A percentile compares a stretch with the other conserved stretches of the same genome.
Conservation (phyloP, 1,140 invertebrate species). For the Megathymus violae region DNA sequence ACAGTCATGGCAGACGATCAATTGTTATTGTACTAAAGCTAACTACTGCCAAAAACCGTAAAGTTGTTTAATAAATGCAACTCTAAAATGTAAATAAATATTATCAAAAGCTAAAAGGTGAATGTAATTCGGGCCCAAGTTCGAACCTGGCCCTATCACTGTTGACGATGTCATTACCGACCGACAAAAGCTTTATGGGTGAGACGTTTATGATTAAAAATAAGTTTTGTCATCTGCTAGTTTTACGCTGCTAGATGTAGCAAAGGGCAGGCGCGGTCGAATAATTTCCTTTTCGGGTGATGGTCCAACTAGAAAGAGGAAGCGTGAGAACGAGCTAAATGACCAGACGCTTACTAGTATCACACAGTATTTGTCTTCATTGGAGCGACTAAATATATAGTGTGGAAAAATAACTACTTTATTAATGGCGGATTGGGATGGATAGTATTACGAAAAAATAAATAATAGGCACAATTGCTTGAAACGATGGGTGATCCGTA, state of each 20-base stretch:
- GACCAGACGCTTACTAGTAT: too few relatives aligned
- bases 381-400: too few relatives aligned
- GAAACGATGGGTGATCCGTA: too few relatives aligned
- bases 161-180: slow-evolving; percentile 64
- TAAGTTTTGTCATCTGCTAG: slow-evolving; percentile 67
- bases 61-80: not conserved
- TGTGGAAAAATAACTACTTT: too few relatives aligned
- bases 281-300: slow-evolving; percentile 72
- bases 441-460: too few relatives aligned
- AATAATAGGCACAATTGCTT: too few relatives aligned
- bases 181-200: slow-evolving; percentile 52
- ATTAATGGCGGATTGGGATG: too few relatives aligned
- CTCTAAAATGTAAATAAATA: not conserved
- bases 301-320: slow-evolving; percentile 39
- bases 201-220: slow-evolving; percentile 79
- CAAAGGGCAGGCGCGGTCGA: slow-evolving; percentile 67
- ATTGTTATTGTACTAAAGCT: too few relatives aligned
- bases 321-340: slow-evolving; percentile 31
- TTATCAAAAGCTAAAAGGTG: not conserved
- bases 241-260: slow-evolving; percentile 61
- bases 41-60: not conserved
- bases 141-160: slow-evolving; percentile 16
- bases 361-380: too few relatives aligned
- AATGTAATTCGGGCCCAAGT: slow-evolving; percentile 15
- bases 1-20: too few relatives aligned